Evolutionary conservation across 2,888 invertebrate genomes (phyloP).

Genomic region (Ichneumon xanthorius): DNA sequence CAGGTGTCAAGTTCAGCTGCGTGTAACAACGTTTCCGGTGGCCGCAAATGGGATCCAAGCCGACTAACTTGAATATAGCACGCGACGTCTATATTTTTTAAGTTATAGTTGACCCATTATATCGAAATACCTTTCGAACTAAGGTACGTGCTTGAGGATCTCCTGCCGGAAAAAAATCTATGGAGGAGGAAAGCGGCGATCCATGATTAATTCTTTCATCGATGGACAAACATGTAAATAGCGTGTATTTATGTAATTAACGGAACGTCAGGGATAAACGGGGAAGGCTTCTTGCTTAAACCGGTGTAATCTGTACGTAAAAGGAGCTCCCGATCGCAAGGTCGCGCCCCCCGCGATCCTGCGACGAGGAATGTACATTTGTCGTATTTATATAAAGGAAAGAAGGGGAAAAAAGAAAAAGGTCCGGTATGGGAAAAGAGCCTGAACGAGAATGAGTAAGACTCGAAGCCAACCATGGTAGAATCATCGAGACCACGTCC

Average conservation of each 20-base stretch:
- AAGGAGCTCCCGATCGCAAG: constrained; percentile 1
- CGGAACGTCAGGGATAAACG: constrained; percentile 72
- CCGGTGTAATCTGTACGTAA: constrained; percentile 58
- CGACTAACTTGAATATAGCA: constrained; percentile 82
- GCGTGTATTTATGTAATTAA: constrained; percentile 84
- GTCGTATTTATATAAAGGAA: constrained; percentile 80
- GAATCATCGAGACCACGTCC: background rate
- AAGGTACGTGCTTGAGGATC: constrained; percentile 27
- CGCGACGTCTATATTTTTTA: constrained; percentile 80
- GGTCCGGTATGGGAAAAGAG: background rate
- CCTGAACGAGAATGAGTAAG: background rate
- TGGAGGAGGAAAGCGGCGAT: constrained; percentile 30
- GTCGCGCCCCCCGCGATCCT: background rate
- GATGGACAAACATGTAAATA: constrained; percentile 80
- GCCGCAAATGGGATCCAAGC: constrained; percentile 77
- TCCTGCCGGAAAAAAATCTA: constrained; percentile 6
- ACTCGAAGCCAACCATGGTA: background rate
- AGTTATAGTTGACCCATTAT: constrained; percentile 77
- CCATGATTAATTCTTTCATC: constrained; percentile 66
- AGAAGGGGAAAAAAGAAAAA: constrained; percentile 2
- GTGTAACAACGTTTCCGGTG: constrained; percentile 86
- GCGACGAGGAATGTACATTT: constrained; percentile 78
- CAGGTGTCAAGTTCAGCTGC: constrained; percentile 92
- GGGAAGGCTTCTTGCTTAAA: constrained; percentile 40
- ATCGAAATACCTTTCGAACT: constrained; percentile 43